These are phyloP conservation scores for Eulemur macaco DNA, from an alignment of 2,113 vertebrate species.

Conservation along the genomic window DNA sequence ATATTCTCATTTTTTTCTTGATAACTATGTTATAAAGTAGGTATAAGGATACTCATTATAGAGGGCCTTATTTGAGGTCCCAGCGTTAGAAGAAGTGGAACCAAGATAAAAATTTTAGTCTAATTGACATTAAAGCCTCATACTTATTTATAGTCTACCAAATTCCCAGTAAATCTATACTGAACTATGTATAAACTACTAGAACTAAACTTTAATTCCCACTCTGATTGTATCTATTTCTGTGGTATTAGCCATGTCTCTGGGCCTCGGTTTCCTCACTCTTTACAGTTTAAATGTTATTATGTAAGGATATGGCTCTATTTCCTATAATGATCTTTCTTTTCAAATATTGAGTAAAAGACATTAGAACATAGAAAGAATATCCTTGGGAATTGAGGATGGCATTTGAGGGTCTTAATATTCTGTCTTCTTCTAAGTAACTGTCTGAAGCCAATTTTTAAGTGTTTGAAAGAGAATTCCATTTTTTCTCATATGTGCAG, in stretches of 20 bases:
- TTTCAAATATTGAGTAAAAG: neutral
- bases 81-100: neutral
- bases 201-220: neutral
- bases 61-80: neutral
- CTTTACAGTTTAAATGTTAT: neutral
- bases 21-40: neutral
- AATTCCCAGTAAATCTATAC: neutral
- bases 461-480: constrained; percentile 10
- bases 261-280: neutral
- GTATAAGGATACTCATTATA: neutral
- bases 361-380: neutral
- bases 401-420: neutral
- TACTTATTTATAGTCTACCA: neutral
- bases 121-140: neutral
- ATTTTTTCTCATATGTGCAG: neutral
- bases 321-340: neutral
- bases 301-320: neutral
- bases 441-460: constrained; percentile 16
- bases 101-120: neutral
- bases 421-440: neutral
- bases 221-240: neutral
- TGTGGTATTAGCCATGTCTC: neutral
- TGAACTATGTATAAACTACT: neutral
- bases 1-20: neutral
- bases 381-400: neutral